Conservation (phyloP, 2,888 invertebrate genomes). For the Lymantria dispar region DNA sequence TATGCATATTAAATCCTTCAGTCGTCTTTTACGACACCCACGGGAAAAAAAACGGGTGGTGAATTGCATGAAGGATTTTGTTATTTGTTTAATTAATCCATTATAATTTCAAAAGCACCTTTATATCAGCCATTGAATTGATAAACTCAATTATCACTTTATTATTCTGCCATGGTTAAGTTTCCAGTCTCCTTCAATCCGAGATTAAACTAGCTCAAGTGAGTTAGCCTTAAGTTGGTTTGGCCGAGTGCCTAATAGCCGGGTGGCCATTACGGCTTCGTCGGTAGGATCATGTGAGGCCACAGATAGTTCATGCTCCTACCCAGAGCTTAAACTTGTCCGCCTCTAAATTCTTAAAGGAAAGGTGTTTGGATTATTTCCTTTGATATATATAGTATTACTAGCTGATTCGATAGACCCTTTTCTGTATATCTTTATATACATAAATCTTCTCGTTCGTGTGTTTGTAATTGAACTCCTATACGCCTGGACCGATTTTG, state of each 20-base stretch:
- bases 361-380: conserved; percentile 34
- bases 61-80: too few relatives aligned
- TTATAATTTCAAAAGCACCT: too few relatives aligned
- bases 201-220: conserved; percentile 55
- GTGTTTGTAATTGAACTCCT: too few relatives aligned
- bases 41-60: too few relatives aligned
- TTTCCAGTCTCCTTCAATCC: conserved; percentile 44
- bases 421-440: too few relatives aligned
- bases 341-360: conserved; percentile 34
- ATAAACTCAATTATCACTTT: conserved; percentile 17
- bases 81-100: too few relatives aligned
- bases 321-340: conserved; percentile 39
- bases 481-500: too few relatives aligned
- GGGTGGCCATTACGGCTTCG: conserved; percentile 49
- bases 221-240: conserved; percentile 40
- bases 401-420: conserved; percentile 9
- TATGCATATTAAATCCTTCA: too few relatives aligned
- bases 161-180: conserved; percentile 40
- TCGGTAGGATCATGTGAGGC: conserved; percentile 47
- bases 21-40: too few relatives aligned
- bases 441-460: too few relatives aligned
- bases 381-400: conserved; percentile 28
- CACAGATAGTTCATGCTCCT: conserved; percentile 40
- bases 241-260: conserved; percentile 54
- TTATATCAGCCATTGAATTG: too few relatives aligned